Base-by-base conservation (phyloP, 2,113 vertebrate species). In the Trichomycterus rosablanca region DNA sequence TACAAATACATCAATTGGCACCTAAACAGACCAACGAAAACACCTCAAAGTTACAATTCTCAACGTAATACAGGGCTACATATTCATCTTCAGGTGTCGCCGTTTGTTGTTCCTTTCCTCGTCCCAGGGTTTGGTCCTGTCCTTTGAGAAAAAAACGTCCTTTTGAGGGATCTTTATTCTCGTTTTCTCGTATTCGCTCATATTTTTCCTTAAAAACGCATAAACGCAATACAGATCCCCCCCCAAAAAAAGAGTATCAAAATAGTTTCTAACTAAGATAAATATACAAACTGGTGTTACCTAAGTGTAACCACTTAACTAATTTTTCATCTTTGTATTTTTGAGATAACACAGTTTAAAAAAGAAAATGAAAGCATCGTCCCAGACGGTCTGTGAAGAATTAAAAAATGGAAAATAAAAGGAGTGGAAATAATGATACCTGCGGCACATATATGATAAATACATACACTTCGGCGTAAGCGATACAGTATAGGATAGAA, bases 191-290 rank as follows among this genome's bases (percentile, higher is more conserved):
- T n/a, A n/a, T n/a, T n/a, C n/a, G n/a, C 12, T 34, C 76, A 77
- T 83, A 83, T 84, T 83, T 87, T 86, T 85, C 86, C 82, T 83
- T 88, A 87, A 87, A 89, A 89, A 88, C 84, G 84, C 84, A 86
- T 86, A 85, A 89, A 85, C 83, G 85, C 84, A 86, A 81, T 87
- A 88, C 85, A 86, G 85, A 88, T n/a, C n/a, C n/a, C n/a, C n/a
- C n/a, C n/a, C n/a, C n/a, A 84, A 87, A 83, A 84, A 86, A 87
- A 56, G 88, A 83, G 87, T 89, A 89, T 89, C 88, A 89, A 89
- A 89, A 89, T 86, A 87, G 86, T 87, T n/a, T 81, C 87, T 89
- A 89, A 83, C 88, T 89, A 89, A 89, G 88, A 89, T 89, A 89
- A 89, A 89, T 89, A 89, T 89, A 89, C 87, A 89, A 89, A 89